Evolutionary conservation across 1,140 invertebrate genomes (phyloP).

Genomic region (Drosophila repletoides): DNA sequence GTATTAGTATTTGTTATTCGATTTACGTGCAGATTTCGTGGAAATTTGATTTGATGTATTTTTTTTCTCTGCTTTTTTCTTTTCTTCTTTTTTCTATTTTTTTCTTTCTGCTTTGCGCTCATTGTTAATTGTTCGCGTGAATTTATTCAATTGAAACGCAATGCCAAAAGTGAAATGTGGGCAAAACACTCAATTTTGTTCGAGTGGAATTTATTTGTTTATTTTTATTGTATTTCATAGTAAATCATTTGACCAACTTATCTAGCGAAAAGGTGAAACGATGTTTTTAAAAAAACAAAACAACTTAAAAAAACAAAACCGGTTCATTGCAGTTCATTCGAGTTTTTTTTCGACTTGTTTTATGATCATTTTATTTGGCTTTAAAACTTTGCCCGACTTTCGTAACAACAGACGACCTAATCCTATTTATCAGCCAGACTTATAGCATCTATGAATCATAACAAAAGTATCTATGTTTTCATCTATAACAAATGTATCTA

Average conservation of each 20-base stretch:
- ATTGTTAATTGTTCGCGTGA: slow-evolving; percentile 81
- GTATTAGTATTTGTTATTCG: slow-evolving; percentile 39
- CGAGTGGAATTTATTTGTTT: slow-evolving; percentile 26
- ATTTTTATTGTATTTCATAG: slow-evolving; percentile 31
- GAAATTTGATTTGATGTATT: slow-evolving; percentile 42
- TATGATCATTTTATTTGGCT: slow-evolving; percentile 17
- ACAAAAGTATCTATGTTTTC: too few relatives aligned
- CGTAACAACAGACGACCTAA: slow-evolving; percentile 19
- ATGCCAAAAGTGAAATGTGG: slow-evolving; percentile 79
- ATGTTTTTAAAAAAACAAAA: too few relatives aligned
- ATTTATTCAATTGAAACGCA: slow-evolving; percentile 80
- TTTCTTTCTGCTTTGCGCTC: slow-evolving; percentile 35
- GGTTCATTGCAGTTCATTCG: slow-evolving; percentile 21
- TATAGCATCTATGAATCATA: too few relatives aligned
- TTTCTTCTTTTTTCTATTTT: slow-evolving; percentile 41
- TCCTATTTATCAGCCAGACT: slow-evolving; percentile 3
- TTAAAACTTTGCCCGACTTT: slow-evolving; percentile 18
- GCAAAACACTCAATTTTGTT: slow-evolving; percentile 71
- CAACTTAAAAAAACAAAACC: too few relatives aligned
- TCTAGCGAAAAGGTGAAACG: slow-evolving; percentile 15
- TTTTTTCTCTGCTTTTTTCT: slow-evolving; percentile 7
- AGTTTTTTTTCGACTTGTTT: slow-evolving; percentile 6
- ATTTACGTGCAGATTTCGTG: slow-evolving; percentile 49
- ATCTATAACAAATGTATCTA: too few relatives aligned
- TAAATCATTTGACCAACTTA: slow-evolving; percentile 27